These are phyloP conservation scores for Hippoglossus hippoglossus DNA, from an alignment of 2,797 vertebrate species.

Conservation along the genomic window DNA sequence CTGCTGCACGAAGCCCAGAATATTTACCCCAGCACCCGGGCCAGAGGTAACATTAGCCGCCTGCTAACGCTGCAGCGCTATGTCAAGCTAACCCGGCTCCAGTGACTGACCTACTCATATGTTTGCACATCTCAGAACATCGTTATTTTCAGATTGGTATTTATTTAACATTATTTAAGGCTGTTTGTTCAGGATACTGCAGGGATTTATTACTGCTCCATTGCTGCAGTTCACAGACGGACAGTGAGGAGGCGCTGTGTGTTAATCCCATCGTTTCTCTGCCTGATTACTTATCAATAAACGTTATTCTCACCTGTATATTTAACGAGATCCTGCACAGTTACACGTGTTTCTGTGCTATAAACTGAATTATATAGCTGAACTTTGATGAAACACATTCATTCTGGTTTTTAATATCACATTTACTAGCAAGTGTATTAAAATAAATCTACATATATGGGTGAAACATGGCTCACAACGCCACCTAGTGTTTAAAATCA, in stretches of 20 bases:
- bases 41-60: slow-evolving; percentile 85
- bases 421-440: too few species aligned
- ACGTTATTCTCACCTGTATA: neutral
- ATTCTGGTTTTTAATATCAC: too few species aligned
- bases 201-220: slow-evolving; percentile 4
- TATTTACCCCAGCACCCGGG: slow-evolving; percentile 83
- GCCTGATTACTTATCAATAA: slow-evolving; percentile 1
- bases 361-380: too few species aligned
- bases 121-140: too few species aligned
- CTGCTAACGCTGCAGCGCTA: slow-evolving; percentile 23
- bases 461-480: too few species aligned
- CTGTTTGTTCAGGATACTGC: slow-evolving; percentile 5
- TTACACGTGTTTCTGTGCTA: too few species aligned
- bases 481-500: too few species aligned
- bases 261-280: neutral
- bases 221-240: slow-evolving; percentile 1
- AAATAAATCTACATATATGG: too few species aligned
- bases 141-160: slow-evolving; percentile 3
- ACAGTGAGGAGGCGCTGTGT: slow-evolving; percentile 1
- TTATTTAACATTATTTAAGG: neutral
- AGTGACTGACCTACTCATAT: neutral
- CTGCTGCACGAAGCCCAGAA: slow-evolving; percentile 85
- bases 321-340: neutral
- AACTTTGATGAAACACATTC: too few species aligned
- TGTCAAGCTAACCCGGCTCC: slow-evolving; percentile 26